These are phyloP conservation scores for Stenchaetothrips biformis DNA, from an alignment of 2,888 invertebrate genomes.

Conservation along the genomic window DNA sequence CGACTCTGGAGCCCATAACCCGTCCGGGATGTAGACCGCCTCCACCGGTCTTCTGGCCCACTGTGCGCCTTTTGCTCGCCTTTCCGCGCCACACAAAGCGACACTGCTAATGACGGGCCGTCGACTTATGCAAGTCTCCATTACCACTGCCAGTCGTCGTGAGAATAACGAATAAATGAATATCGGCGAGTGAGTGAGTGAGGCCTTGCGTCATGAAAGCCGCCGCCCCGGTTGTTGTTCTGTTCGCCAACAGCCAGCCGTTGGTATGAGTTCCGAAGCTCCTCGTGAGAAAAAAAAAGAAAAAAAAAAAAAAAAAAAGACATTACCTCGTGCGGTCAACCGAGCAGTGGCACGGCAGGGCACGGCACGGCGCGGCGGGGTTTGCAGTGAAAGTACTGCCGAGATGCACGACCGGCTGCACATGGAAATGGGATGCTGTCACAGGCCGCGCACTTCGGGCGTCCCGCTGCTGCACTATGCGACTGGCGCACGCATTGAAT, in stretches of 20 bases:
- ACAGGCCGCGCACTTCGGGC: no score
- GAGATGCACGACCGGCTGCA: background rate
- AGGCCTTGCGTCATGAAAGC: background rate
- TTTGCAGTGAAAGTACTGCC: background rate
- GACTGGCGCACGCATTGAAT: no score
- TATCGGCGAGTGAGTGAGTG: background rate
- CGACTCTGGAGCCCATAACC: no score
- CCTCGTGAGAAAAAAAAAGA: background rate
- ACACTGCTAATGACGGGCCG: background rate
- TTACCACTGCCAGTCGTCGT: background rate
- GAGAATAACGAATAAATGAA: conserved; percentile 9
- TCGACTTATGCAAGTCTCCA: no score
- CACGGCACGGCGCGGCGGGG: background rate
- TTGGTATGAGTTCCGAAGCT: background rate
- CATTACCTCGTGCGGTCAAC: background rate
- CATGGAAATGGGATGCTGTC: no score
- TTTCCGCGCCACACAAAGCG: background rate
- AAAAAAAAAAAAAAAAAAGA: background rate
- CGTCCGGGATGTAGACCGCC: no score
- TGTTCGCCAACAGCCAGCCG: background rate
- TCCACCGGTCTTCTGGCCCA: no score
- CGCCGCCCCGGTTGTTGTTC: background rate
- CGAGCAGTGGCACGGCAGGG: background rate
- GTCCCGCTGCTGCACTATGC: no score
- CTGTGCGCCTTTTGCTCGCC: background rate